These are phyloP conservation scores for Macrochelys suwanniensis DNA, from an alignment of 2,797 vertebrate genomes.

Conservation along the genomic window DNA sequence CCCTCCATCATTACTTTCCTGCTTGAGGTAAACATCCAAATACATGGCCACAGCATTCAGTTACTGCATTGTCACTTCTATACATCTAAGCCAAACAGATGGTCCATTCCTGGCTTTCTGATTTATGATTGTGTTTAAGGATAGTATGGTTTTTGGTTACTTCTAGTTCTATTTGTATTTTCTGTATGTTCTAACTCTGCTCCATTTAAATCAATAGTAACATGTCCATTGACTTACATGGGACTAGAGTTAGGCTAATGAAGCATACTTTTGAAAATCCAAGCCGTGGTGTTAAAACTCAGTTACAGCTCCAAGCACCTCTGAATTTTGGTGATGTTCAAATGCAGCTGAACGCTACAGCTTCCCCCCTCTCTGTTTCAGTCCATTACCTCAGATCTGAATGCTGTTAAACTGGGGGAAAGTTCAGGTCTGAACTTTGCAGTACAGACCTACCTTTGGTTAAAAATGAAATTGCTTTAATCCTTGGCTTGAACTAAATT, in stretches of 20 bases:
- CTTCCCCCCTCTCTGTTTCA: background rate
- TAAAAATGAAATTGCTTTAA: background rate
- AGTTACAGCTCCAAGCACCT: background rate
- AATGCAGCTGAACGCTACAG: background rate
- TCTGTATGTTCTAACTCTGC: rapidly evolving
- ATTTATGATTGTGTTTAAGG: rapidly evolving
- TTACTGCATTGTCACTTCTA: background rate
- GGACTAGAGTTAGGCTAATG: slow-evolving; percentile 16
- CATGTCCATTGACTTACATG: background rate
- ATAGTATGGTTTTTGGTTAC: background rate
- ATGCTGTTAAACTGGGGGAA: background rate
- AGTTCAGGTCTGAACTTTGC: background rate
- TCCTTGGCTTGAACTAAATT: rapidly evolving
- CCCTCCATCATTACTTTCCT: background rate
- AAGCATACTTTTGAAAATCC: background rate
- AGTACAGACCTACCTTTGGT: background rate
- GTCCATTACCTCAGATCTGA: background rate
- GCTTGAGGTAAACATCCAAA: background rate
- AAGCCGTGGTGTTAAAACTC: background rate
- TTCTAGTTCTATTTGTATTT: rapidly evolving
- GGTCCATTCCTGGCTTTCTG: background rate
- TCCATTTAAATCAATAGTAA: background rate
- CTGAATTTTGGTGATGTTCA: background rate
- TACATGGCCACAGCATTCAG: background rate
- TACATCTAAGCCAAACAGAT: background rate